Percentiles rank a stretch among this genome's conserved stretches.
Conservation (phyloP, 2,888 invertebrate genomes). For the Eilema sororculum region DNA sequence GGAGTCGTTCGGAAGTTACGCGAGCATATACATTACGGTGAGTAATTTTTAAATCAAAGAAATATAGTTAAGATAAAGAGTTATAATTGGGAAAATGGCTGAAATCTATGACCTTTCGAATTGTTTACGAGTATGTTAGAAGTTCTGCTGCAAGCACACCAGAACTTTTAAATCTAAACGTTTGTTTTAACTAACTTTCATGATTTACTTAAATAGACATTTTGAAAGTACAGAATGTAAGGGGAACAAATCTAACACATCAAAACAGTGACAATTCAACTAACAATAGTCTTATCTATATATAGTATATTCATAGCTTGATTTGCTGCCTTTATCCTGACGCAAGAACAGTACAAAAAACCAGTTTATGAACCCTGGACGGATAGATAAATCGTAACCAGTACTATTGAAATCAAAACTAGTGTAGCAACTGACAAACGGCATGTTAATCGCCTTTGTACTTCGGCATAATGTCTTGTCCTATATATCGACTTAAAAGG, state of each 20-base stretch:
- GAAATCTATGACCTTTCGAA: too few relatives aligned
- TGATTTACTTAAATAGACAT: background rate
- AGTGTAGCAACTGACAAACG: constrained; percentile 72
- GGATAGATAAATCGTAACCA: constrained; percentile 61
- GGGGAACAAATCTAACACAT: background rate
- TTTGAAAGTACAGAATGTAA: background rate
- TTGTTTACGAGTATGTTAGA: too few relatives aligned
- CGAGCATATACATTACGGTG: too few relatives aligned
- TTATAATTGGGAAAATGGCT: too few relatives aligned
- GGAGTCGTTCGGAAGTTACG: too few relatives aligned
- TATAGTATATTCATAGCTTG: constrained; percentile 26
- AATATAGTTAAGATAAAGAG: too few relatives aligned
- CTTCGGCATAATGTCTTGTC: constrained; percentile 66
- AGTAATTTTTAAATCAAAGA: too few relatives aligned
- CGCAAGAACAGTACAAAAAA: constrained; percentile 48
- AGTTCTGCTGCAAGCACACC: too few relatives aligned
- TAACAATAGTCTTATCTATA: constrained; percentile 34
- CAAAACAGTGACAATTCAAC: constrained; percentile 2
- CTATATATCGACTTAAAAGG: constrained; percentile 73
- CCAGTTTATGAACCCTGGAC: constrained; percentile 59
- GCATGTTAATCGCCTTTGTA: constrained; percentile 80
- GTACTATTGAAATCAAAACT: constrained; percentile 60
- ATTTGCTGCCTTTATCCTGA: constrained; percentile 34
- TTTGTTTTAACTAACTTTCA: background rate
- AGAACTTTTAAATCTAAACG: background rate